Evolutionary conservation across 2,797 vertebrate species (phyloP).

Genomic region (Enteromius radiatus): DNA sequence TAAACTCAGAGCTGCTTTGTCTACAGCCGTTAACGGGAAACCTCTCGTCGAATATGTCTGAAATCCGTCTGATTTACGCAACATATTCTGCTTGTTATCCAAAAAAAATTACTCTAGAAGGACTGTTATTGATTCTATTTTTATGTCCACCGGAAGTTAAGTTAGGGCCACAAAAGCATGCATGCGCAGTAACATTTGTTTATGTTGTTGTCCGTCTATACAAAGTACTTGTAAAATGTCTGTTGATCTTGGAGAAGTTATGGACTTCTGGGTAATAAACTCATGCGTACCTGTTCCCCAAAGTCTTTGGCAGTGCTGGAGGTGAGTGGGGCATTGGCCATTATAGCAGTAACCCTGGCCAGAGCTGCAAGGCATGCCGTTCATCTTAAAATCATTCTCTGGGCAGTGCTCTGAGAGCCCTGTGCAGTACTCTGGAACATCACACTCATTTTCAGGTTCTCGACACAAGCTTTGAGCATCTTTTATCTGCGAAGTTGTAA

Average conservation of each 20-base stretch:
- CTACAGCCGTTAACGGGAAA: too few species aligned
- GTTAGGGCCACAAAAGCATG: too few species aligned
- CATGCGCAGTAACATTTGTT: too few species aligned
- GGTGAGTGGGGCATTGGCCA: constrained; percentile 82
- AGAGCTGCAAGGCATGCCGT: constrained; percentile 80
- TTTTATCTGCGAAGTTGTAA: constrained; percentile 67
- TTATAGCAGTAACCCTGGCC: constrained; percentile 82
- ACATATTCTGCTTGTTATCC: too few species aligned
- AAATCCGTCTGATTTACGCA: too few species aligned
- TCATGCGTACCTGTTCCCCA: constrained; percentile 83
- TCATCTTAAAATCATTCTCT: constrained; percentile 85
- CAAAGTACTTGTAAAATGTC: neutral
- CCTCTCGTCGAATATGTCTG: too few species aligned
- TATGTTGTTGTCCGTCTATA: too few species aligned
- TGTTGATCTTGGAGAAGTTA: neutral
- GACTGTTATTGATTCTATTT: too few species aligned
- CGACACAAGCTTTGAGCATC: constrained; percentile 76
- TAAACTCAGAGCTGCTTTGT: too few species aligned
- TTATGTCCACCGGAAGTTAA: too few species aligned
- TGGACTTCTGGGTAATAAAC: neutral
- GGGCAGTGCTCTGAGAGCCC: constrained; percentile 80
- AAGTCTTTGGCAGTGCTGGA: constrained; percentile 82
- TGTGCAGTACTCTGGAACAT: constrained; percentile 85
- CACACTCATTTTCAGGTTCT: constrained; percentile 74
- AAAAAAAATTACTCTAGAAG: too few species aligned